Percentiles rank a stretch among this genome's conserved stretches.
These are phyloP conservation scores for Epinotia nisella DNA, from an alignment of 2,888 invertebrate genomes.

Conservation along the genomic window DNA sequence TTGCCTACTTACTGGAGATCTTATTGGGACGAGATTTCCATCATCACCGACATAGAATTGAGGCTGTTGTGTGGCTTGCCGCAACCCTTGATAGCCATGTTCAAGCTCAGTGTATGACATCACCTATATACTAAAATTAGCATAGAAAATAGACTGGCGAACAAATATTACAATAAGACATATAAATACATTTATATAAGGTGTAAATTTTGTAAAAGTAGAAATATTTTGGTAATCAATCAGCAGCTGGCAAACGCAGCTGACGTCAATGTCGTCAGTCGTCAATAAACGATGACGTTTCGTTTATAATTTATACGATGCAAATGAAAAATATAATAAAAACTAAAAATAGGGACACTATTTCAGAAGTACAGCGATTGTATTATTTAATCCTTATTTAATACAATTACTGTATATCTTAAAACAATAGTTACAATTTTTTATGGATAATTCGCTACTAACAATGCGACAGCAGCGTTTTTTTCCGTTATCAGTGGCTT, in stretches of 20 bases:
- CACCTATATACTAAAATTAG: constrained; percentile 67
- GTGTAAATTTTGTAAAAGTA: constrained; percentile 34
- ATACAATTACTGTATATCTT: not conserved
- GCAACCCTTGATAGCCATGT: constrained; percentile 95
- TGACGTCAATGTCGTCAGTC: constrained; percentile 38
- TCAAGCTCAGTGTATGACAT: constrained; percentile 98
- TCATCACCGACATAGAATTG: constrained; percentile 90
- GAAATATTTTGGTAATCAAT: constrained; percentile 40
- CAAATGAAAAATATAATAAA: not conserved
- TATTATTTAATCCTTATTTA: not conserved
- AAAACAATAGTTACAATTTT: not conserved
- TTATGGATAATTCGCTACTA: not conserved
- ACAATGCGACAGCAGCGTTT: not conserved
- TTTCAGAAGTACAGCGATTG: not conserved
- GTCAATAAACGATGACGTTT: not conserved
- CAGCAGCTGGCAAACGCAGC: constrained; percentile 40
- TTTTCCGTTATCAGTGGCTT: too few relatives aligned
- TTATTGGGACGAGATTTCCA: constrained; percentile 85
- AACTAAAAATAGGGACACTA: not conserved
- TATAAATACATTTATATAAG: constrained; percentile 34
- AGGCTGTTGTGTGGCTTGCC: constrained; percentile 87
- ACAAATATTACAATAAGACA: constrained; percentile 25
- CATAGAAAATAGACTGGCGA: constrained; percentile 13
- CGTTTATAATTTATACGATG: not conserved
- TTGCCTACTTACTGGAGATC: constrained; percentile 83